Evolutionary conservation across 2,113 vertebrate genomes (phyloP), one percentile per base, ranked within the genome.

Genomic region (Entelurus aequoreus): DNA sequence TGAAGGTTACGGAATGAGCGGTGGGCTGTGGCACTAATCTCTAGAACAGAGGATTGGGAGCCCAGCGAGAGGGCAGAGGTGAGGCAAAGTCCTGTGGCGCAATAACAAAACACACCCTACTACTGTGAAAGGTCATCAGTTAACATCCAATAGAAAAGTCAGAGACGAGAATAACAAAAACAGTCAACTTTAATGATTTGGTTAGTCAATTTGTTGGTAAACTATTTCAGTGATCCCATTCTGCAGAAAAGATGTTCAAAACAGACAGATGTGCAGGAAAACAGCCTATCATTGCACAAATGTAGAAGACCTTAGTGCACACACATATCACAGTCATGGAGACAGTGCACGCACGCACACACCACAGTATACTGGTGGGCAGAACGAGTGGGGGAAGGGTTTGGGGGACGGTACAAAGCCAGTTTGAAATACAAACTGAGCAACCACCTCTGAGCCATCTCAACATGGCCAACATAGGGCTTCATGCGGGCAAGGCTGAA

Each of bases 61-160:
- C 59, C 65, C 62, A 72, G 75, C 54, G 75, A 71, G 72, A 77
- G 77, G 81, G 65, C 80, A 84, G 78, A 84, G 85, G 84, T 83
- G 85, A 86, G 78, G 70, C 74, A 84, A 88, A 89, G 88, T 88
- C 85, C 82, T 77, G 73, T 88, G 82, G 79, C 65, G 77, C 81
- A 86, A 87, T 79, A 86, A 80, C 75, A 86, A 85, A 84, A 83
- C 82, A 85, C 79, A 83, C 84, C 84, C 84, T 71, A 68, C 75
- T 50, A 76, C 79, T 74, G 75, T 16, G 65, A 83, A 84, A 83
- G 80, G 79, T 85, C 72, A 79, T 62, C 54, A 42, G 49, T 65
- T 73, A 60, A 80, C 71, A 76, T 62, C 71, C 64, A 74, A 82
- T 19, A 69, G 66, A 72, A 78, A 81, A 56, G 60, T 54, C 13